phyloP scores from a whole-genome alignment of 2,113 vertebrate genomes.

The Zeus faber region DNA sequence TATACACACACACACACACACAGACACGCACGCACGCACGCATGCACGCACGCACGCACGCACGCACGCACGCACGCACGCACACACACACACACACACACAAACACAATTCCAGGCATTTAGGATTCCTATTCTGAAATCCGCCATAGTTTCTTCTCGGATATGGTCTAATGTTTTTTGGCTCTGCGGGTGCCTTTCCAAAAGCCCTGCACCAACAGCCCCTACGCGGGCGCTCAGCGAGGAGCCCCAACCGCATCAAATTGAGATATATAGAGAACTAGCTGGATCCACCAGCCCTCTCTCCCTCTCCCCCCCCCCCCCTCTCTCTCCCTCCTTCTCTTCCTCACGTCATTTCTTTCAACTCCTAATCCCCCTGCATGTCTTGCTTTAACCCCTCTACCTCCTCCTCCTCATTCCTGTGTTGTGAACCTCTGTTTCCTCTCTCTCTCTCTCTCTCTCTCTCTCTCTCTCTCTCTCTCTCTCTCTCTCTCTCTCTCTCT shows the following conservation, averaged over 20 bases:
- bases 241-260: slow-evolving; percentile 35
- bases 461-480: slow-evolving; percentile 5
- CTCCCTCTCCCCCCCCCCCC: background rate
- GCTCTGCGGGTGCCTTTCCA: slow-evolving; percentile 25
- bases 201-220: slow-evolving; percentile 32
- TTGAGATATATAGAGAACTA: slow-evolving; percentile 40
- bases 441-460: slow-evolving; percentile 7
- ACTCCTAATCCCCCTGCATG: background rate
- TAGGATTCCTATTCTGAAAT: slow-evolving; percentile 29
- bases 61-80: background rate
- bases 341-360: background rate
- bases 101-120: no score
- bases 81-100: slow-evolving; percentile 16
- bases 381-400: no score
- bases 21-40: no score
- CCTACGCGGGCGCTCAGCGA: slow-evolving; percentile 27
- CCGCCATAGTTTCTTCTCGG: slow-evolving; percentile 29
- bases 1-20: no score
- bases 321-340: background rate
- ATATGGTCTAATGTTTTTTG: background rate
- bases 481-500: slow-evolving; percentile 4
- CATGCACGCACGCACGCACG: no score
- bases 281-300: slow-evolving; percentile 19
- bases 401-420: background rate
- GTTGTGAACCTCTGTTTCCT: no score